These are phyloP conservation scores for Drosophila miranda DNA, from an alignment of 1,140 invertebrate species.

Conservation along the genomic window DNA sequence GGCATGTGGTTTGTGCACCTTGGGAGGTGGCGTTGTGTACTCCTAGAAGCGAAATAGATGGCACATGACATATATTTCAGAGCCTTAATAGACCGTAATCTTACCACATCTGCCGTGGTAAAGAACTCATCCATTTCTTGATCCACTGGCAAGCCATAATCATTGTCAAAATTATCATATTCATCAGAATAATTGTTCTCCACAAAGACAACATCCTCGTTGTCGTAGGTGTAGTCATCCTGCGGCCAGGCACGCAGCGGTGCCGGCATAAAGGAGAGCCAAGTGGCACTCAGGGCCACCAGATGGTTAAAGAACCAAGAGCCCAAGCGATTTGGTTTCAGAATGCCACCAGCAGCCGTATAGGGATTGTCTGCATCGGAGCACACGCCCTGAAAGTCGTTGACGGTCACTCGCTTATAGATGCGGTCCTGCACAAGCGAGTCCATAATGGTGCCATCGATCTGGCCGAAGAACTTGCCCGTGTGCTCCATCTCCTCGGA, in stretches of 20 bases:
- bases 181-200: slow-evolving; percentile 77
- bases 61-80: background rate
- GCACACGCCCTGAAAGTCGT: slow-evolving; percentile 94
- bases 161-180: slow-evolving; percentile 72
- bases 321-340: slow-evolving; percentile 60
- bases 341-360: slow-evolving; percentile 84
- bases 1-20: slow-evolving; percentile 82
- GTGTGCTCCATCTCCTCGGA: slow-evolving; percentile 93
- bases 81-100: background rate
- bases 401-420: slow-evolving; percentile 92
- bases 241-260: slow-evolving; percentile 76
- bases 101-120: slow-evolving; percentile 75
- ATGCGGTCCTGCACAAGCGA: slow-evolving; percentile 94
- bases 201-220: slow-evolving; percentile 73
- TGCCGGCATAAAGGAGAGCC: slow-evolving; percentile 71
- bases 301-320: slow-evolving; percentile 76
- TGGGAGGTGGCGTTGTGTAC: slow-evolving; percentile 72
- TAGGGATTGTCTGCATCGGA: slow-evolving; percentile 89
- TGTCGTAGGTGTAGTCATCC: slow-evolving; percentile 78
- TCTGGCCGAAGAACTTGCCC: slow-evolving; percentile 94
- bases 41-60: slow-evolving; percentile 41
- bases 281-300: slow-evolving; percentile 65
- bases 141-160: slow-evolving; percentile 65
- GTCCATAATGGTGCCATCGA: slow-evolving; percentile 97
- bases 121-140: slow-evolving; percentile 80